Base-by-base conservation (phyloP, 2,797 vertebrate genomes). In the Lepus oiostolus region DNA sequence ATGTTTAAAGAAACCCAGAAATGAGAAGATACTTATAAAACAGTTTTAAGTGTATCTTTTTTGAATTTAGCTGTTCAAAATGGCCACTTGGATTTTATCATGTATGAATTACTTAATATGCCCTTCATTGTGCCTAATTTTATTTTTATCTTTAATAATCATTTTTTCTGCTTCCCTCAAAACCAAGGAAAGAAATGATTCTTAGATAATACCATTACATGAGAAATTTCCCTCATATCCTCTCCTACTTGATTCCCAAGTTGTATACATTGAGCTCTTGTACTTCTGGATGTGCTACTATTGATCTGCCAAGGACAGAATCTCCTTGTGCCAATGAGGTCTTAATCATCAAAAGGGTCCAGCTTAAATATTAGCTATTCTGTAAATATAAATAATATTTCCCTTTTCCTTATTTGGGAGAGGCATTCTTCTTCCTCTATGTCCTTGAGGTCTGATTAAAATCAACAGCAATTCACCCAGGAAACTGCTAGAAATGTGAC, bases 1-100 rank as follows among this genome's bases (percentile, higher is more conserved):
- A 76, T 92, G 21, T 76, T 86, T 28, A 89, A 26, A 85, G 38
- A 93, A 85, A 74, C 54, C 8, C 17, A 87, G 60, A 60, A 94
- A 70, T 79, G 60, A 67, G 71, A 50, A 80, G 30, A 89, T 52
- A 32, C 19, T 60, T 77, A 81, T 2, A 68, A 50, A 32, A 26
- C 14, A 35, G 42, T 88, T 32, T 13, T 63, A 90, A 58, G 58
- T n/a, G 35, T 63, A 28, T 70, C 21, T 85, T 93, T 91, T 32
- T 90, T 81, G 14, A 83, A 32, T 35, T 60, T 75, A 17, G 47
- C 4, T 19, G 70, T 52, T 92, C 24, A 72, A 8, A 65, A 21
- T 26, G 70, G 42, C 58, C 83, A 54, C 28, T 76, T 74, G 17
- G 38, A 58, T 76, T 89, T 90, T 91, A 85, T 84, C 58, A 72